Evolutionary conservation across 2,113 vertebrate genomes (phyloP), one percentile per base, ranked within the genome.

Genomic region (Tonatia bakeri): DNA sequence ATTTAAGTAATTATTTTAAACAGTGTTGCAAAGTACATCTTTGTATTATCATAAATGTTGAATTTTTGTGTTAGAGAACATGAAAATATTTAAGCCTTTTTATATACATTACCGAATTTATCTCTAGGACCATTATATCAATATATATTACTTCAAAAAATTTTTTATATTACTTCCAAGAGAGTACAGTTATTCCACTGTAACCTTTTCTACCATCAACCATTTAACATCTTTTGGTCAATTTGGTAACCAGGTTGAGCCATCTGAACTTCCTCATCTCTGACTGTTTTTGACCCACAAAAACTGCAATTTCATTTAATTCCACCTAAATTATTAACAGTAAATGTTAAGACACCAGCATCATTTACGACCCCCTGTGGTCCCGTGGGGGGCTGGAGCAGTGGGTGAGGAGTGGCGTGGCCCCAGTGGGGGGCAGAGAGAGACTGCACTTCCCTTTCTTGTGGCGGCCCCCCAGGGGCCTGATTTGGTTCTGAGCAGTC

Each of bases 1-100:
- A 54, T 50, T 70, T 87, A 82, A 91, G 31, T 67, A 56, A 87
- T 94, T 40, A 50, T 61, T 81, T 94, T 92, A 72, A 67, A 64
- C 10, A 86, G 82, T 40, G 12, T 33, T 83, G 52, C 14, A n/a
- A 79, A 54, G 4, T 19, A 20, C 6, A 64, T 43, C 33, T 93
- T 84, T 93, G 65, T 81, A 22, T 31, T 82, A 11, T 14, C 47
- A n/a, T 26, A 43, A 28, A 81, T 80, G 28, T 90, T 83, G 33
- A 36, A 73, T 72, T 93, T 95, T 73, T 65, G 54, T 72, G 45
- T 96, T 61, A 17, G 36, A 64, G 31, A 64, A 11, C 33, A 16
- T 81, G n/a, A 86, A 70, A 88, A 36, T 52, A 38, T 16, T 38
- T 72, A 47, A 87, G 65, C 7, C 56, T 70, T 88, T 91, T 75